Conservation (phyloP, 2,797 vertebrate genomes). For the Champsocephalus esox region DNA sequence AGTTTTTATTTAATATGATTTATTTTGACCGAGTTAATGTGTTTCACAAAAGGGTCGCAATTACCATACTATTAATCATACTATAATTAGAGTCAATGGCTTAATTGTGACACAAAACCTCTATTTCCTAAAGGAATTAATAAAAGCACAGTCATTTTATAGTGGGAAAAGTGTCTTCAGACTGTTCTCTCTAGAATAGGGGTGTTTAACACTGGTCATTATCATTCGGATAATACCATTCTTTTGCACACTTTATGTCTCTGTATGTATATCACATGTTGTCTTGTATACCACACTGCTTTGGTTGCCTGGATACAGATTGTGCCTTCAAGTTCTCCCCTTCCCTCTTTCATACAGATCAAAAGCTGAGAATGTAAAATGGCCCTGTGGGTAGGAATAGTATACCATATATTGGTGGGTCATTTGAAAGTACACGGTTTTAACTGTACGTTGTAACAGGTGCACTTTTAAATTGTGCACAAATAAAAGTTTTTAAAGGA, state of each 20-base stretch:
- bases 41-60: constrained; percentile 79
- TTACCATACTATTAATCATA: constrained; percentile 89
- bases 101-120: constrained; percentile 85
- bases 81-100: constrained; percentile 86
- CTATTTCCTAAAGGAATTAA: constrained; percentile 84
- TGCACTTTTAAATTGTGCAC: neutral
- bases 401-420: constrained; percentile 13
- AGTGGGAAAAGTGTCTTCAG: constrained; percentile 22
- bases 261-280: neutral
- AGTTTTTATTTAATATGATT: constrained; percentile 79
- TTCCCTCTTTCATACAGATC: constrained; percentile 16
- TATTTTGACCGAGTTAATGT: constrained; percentile 80
- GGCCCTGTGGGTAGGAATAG: neutral
- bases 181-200: constrained; percentile 24
- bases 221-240: neutral
- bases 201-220: neutral
- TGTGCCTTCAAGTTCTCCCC: neutral
- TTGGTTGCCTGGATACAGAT: constrained; percentile 39
- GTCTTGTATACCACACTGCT: constrained; percentile 10
- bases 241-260: neutral
- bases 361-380: constrained; percentile 27
- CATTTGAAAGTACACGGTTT: constrained; percentile 21
- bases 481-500: neutral
- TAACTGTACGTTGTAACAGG: neutral
- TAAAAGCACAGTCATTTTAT: constrained; percentile 71